These are phyloP conservation scores for Cephus runcator DNA, from an alignment of 2,888 invertebrate species.

Conservation along the genomic window DNA sequence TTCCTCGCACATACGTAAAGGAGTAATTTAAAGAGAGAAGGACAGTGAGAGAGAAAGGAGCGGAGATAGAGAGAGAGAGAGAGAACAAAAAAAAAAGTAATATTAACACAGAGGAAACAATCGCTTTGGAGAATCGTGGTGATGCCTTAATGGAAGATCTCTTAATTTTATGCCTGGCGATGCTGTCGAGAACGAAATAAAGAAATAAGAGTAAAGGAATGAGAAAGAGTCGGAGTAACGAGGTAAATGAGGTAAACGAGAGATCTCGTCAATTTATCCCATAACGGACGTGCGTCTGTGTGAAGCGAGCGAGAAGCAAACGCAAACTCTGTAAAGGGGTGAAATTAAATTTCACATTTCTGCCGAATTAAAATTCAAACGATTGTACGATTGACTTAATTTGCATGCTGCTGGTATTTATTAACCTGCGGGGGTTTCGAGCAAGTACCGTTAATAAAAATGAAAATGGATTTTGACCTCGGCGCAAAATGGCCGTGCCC, in stretches of 20 bases:
- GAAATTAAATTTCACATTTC: conserved; percentile 39
- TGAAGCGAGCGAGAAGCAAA: not conserved
- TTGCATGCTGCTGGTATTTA: conserved; percentile 42
- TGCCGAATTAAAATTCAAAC: conserved; percentile 45
- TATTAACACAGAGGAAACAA: not conserved
- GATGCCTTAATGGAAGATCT: not conserved
- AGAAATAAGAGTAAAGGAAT: too few species aligned
- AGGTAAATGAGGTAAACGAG: not conserved
- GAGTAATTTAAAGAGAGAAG: not conserved
- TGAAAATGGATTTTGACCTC: conserved; percentile 25
- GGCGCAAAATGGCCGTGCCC: conserved; percentile 26
- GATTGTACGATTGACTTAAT: conserved; percentile 43
- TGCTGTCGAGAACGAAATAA: not conserved
- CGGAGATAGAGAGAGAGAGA: too few species aligned
- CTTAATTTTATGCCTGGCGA: not conserved
- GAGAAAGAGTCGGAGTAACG: not conserved
- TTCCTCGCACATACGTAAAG: not conserved
- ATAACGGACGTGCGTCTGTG: not conserved
- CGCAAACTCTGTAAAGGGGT: not conserved
- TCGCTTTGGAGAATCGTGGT: not conserved
- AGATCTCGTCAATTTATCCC: not conserved
- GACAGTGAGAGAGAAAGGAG: too few species aligned
- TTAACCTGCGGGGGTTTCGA: conserved; percentile 27
- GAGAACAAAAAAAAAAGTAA: not conserved
- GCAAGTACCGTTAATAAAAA: conserved; percentile 26